Conservation (phyloP, 2,888 invertebrate species). For the Apodemia mormo region DNA sequence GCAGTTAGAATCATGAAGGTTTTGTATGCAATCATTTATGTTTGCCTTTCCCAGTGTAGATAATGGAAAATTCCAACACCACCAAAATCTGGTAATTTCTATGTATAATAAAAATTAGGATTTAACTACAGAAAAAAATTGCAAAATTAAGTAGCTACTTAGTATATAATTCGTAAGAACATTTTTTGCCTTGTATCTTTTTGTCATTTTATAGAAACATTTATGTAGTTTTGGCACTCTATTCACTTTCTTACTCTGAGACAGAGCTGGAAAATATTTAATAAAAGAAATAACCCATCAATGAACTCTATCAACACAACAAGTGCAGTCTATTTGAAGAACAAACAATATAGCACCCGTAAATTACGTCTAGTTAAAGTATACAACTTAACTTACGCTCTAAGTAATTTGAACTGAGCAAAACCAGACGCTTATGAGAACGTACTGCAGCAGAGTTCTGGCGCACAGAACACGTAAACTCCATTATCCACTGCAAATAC, state of each 20-base stretch:
- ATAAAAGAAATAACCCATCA: background rate
- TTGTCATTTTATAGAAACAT: too few species aligned
- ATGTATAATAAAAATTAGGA: too few species aligned
- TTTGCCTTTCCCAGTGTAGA: too few species aligned
- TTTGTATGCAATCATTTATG: too few species aligned
- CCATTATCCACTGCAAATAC: conserved; percentile 28
- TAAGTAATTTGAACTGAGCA: conserved; percentile 24
- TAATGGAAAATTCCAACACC: too few species aligned
- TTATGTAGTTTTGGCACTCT: background rate
- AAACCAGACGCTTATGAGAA: conserved; percentile 37
- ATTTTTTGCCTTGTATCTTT: too few species aligned
- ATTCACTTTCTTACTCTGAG: background rate
- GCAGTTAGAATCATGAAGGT: too few species aligned
- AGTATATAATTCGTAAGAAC: too few species aligned
- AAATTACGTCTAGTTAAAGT: conserved; percentile 11
- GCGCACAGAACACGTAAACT: conserved; percentile 31
- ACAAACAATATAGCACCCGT: conserved; percentile 3
- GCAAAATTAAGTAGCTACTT: too few species aligned
- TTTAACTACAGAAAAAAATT: too few species aligned
- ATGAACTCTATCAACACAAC: background rate
- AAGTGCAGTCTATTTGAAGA: conserved; percentile 4
- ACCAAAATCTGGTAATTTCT: too few species aligned
- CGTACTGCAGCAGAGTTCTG: conserved; percentile 25
- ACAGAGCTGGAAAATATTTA: background rate
- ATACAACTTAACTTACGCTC: conserved; percentile 13